A percentile compares a stretch with the other conserved stretches of the same genome.
These are phyloP conservation scores for Caradrina clavipalpis DNA, from an alignment of 2,888 invertebrate species.

Conservation along the genomic window DNA sequence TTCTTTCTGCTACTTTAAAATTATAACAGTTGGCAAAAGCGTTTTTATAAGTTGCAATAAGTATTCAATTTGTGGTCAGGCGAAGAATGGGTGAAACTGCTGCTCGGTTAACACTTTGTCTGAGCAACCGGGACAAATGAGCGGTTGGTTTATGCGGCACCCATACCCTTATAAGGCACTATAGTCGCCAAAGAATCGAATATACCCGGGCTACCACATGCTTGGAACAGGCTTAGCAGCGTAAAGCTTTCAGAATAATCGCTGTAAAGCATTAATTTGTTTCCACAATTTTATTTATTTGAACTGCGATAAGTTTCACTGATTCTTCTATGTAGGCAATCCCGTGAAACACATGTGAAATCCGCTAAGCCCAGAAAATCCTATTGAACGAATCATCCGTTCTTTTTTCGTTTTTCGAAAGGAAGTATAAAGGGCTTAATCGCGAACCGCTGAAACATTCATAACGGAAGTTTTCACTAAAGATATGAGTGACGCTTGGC, in stretches of 20 bases:
- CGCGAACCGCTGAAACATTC: constrained; percentile 69
- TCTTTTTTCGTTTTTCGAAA: constrained; percentile 74
- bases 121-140: constrained; percentile 82
- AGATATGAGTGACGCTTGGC: constrained; percentile 63
- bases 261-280: constrained; percentile 44
- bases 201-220: constrained; percentile 60
- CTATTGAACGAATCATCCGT: constrained; percentile 71
- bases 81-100: constrained; percentile 72
- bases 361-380: constrained; percentile 83
- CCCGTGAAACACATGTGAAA: constrained; percentile 78
- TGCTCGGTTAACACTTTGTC: constrained; percentile 83
- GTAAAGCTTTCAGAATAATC: constrained; percentile 48
- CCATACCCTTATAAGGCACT: constrained; percentile 80
- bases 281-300: constrained; percentile 36
- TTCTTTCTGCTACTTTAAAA: constrained; percentile 64
- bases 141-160: constrained; percentile 78
- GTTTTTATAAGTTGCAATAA: constrained; percentile 67
- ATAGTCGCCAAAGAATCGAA: constrained; percentile 74
- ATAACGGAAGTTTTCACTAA: constrained; percentile 71
- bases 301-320: constrained; percentile 21
- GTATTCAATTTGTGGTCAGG: constrained; percentile 74
- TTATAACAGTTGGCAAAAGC: constrained; percentile 71
- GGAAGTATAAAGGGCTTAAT: constrained; percentile 74
- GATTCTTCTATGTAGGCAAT: constrained; percentile 30
- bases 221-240: constrained; percentile 41